These are phyloP conservation scores for Athalia rosae DNA, from an alignment of 2,888 invertebrate species.

Conservation along the genomic window DNA sequence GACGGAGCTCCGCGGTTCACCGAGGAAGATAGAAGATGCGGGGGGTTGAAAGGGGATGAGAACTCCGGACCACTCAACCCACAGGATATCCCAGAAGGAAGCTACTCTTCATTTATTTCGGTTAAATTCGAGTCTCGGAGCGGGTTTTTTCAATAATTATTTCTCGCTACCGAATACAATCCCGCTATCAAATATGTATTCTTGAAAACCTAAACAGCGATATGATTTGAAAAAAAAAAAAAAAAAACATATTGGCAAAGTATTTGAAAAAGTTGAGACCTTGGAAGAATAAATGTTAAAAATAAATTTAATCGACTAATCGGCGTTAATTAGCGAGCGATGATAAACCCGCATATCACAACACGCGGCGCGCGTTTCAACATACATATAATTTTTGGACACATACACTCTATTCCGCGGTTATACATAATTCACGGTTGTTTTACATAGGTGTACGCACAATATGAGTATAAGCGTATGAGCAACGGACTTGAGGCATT, in stretches of 20 bases:
- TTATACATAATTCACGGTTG: too few species aligned
- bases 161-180: conserved; percentile 49
- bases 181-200: too few species aligned
- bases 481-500: conserved; percentile 51
- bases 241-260: not conserved
- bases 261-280: too few species aligned
- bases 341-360: conserved; percentile 16
- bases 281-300: too few species aligned
- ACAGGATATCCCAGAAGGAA: conserved; percentile 59
- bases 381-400: too few species aligned
- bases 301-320: too few species aligned
- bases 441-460: conserved; percentile 3
- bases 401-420: too few species aligned
- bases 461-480: conserved; percentile 27
- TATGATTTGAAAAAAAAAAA: not conserved
- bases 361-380: too few species aligned
- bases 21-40: conserved; percentile 45
- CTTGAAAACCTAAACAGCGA: not conserved
- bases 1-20: conserved; percentile 50
- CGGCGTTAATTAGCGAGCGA: not conserved
- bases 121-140: conserved; percentile 62
- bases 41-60: conserved; percentile 46
- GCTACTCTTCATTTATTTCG: conserved; percentile 69
- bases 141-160: conserved; percentile 71
- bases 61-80: conserved; percentile 62